Evolutionary conservation across 2,888 invertebrate genomes (phyloP).

Genomic region (Hoplodrina blanda): DNA sequence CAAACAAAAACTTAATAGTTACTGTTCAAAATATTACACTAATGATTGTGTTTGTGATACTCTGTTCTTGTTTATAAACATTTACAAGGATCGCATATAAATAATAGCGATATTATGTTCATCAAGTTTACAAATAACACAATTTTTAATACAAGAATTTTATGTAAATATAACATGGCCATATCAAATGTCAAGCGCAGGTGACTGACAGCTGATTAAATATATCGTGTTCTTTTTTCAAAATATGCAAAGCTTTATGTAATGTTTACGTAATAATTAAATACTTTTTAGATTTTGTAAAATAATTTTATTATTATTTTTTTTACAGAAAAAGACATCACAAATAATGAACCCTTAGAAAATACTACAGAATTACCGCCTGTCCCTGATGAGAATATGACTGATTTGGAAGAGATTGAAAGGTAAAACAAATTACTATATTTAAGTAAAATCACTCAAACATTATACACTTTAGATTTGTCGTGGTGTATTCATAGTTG

Average conservation of each 20-base stretch:
- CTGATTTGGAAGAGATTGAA: slow-evolving; percentile 87
- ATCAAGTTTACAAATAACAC: slow-evolving; percentile 41
- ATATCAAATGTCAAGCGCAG: slow-evolving; percentile 25
- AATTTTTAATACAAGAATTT: slow-evolving; percentile 26
- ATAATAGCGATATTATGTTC: slow-evolving; percentile 32
- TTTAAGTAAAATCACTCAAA: slow-evolving; percentile 16
- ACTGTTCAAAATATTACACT: slow-evolving; percentile 25
- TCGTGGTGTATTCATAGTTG: slow-evolving; percentile 16
- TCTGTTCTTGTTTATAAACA: slow-evolving; percentile 41
- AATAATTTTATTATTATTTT: slow-evolving; percentile 46
- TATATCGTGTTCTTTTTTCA: not conserved
- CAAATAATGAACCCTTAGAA: slow-evolving; percentile 88
- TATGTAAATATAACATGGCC: slow-evolving; percentile 13
- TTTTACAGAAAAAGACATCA: slow-evolving; percentile 87
- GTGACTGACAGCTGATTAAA: slow-evolving; percentile 36
- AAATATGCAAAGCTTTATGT: slow-evolving; percentile 5
- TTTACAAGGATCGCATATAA: slow-evolving; percentile 22
- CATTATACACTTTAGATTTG: slow-evolving; percentile 11
- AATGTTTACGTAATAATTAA: not conserved
- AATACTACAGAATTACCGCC: slow-evolving; percentile 87
- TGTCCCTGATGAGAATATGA: slow-evolving; percentile 86
- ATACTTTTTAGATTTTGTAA: not conserved
- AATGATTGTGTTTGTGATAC: slow-evolving; percentile 24
- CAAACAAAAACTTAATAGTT: not conserved
- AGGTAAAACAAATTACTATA: slow-evolving; percentile 72